phyloP scores from a whole-genome alignment of 1,140 invertebrate species.

The Cotesia typhae region DNA sequence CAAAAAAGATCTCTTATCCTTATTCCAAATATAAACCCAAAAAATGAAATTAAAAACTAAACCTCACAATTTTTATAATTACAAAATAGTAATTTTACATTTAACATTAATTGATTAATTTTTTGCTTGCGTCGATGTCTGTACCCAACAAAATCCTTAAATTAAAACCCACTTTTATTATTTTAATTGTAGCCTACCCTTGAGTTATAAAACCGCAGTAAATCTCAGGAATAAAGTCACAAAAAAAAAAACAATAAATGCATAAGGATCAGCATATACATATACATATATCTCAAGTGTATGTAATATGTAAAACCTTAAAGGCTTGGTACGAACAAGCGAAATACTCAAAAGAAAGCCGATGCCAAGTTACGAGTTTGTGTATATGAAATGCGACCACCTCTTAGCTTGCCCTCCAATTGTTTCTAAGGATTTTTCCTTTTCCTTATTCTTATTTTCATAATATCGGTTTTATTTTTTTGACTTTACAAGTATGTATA shows the following conservation, averaged over 20 bases:
- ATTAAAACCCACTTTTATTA: too few species aligned
- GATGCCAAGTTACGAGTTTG: constrained; percentile 48
- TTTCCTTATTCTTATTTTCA: constrained; percentile 10
- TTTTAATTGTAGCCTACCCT: too few species aligned
- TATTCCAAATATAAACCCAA: too few species aligned
- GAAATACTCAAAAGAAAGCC: constrained; percentile 58
- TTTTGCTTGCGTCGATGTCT: too few species aligned
- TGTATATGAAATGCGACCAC: constrained; percentile 60
- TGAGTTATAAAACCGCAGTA: constrained; percentile 49
- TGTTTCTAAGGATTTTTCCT: constrained; percentile 59
- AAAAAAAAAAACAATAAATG: constrained; percentile 60
- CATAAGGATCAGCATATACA: neutral
- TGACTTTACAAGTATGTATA: neutral
- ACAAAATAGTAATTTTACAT: too few species aligned
- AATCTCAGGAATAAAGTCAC: constrained; percentile 64
- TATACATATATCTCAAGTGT: too few species aligned
- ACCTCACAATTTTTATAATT: too few species aligned
- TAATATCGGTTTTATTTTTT: neutral
- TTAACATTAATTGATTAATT: too few species aligned
- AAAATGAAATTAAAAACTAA: too few species aligned
- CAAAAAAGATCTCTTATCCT: too few species aligned
- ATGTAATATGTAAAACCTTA: too few species aligned
- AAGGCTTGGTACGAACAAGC: constrained; percentile 33
- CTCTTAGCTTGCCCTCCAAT: constrained; percentile 58
- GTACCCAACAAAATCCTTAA: too few species aligned